Evolutionary conservation across 2,888 invertebrate genomes (phyloP), one percentile per base, ranked within the genome.

Genomic region (Tetrapedia diversipes): DNA sequence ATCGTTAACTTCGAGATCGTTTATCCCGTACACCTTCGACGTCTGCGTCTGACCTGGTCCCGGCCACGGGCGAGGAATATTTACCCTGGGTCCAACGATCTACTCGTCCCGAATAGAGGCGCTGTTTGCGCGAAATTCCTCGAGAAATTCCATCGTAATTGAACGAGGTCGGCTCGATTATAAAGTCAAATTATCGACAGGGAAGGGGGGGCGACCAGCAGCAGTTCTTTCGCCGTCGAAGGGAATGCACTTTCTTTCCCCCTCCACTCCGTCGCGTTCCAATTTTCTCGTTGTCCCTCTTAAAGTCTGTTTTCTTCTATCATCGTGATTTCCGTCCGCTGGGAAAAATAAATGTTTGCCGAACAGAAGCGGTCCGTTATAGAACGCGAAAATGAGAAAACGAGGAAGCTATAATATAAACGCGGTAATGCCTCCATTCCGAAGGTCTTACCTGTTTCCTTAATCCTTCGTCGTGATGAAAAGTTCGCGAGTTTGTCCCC

Each of bases 161-260:
- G 82, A 83, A 79, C 78, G 77, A 74, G 80, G 57, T 69, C 74
- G 80, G 54, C 76, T 79, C 78, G 79, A 86, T 87, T 87, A 85
- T 83, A 86, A 84, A 86, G 87, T 86, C 83, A 83, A 80, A 86
- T 86, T 66, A 67, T 68, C 47, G 65, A 71, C 45, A 45, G 53
- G 27, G 22, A 34, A 24, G n/a, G 11, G 19, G 32, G 56, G n/a
- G n/a, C n/a, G n/a, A n/a, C n/a, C n/a, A n/a, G n/a, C 47, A 67
- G 54, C 37, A 24, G 47, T 72, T 61, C 49, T 53, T 54, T 32
- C 43, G 47, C 22, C 29, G 19, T 10, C 22, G n/a, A n/a, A n/a
- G 41, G 19, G 47, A 79, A 43, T 54, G 59, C 69, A 61, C 67
- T 76, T 70, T 45, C 59, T 41, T 16, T 27, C 34, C 32, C 49